Percentiles rank a stretch among this genome's conserved stretches.
phyloP scores from a whole-genome alignment of 1,140 invertebrate species.

The Telenomus remus region DNA sequence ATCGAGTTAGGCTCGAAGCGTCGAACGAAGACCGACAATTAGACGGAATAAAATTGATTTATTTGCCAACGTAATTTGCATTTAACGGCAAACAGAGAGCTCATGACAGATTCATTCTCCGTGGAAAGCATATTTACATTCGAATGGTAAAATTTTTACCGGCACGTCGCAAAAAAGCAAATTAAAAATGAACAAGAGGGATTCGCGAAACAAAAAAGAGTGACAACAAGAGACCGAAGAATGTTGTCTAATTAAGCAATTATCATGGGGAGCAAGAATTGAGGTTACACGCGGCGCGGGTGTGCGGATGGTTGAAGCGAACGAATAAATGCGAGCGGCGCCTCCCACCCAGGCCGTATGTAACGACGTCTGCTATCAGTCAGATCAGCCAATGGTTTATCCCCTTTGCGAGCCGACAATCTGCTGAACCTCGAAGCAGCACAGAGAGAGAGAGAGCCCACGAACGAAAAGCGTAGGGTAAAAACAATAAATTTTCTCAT shows the following conservation, averaged over 20 bases:
- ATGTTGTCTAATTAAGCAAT: conserved; percentile 36
- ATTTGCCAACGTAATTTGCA: no score
- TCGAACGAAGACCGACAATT: no score
- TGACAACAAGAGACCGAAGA: conserved; percentile 8
- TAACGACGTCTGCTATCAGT: conserved; percentile 32
- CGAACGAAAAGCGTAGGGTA: conserved; percentile 27
- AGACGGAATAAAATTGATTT: no score
- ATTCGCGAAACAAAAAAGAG: conserved; percentile 1
- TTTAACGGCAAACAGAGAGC: no score
- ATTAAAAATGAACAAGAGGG: neutral
- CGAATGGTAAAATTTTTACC: neutral
- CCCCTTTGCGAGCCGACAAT: conserved; percentile 22
- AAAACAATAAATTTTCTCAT: conserved; percentile 47
- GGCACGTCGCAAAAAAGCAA: conserved; percentile 2
- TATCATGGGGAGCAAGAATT: conserved; percentile 11
- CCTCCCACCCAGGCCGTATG: conserved; percentile 22
- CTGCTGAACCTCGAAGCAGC: conserved; percentile 11
- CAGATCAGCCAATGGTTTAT: conserved; percentile 32
- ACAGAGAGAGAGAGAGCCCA: no score
- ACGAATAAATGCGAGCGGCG: conserved; percentile 17
- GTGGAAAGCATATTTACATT: no score
- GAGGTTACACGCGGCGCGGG: neutral
- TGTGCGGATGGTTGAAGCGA: conserved; percentile 5
- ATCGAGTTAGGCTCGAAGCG: no score
- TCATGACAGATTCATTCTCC: no score